phyloP scores from a whole-genome alignment of 1,140 invertebrate genomes.

The Drosophila micromelanica region DNA sequence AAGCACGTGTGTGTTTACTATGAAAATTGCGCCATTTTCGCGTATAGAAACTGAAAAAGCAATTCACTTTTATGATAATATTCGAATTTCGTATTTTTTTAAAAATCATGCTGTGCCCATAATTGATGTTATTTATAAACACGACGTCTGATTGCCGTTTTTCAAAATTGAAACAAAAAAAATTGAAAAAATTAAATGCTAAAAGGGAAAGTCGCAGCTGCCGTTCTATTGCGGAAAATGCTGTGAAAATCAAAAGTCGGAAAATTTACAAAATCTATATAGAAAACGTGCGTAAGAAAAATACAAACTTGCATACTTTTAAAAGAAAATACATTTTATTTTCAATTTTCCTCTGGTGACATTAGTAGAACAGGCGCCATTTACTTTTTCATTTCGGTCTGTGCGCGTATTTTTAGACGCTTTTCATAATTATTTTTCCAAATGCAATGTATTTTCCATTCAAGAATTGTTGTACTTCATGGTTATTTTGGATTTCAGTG shows the following conservation, averaged over 20 bases:
- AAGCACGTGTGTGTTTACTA: constrained; percentile 17
- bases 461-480: constrained; percentile 47
- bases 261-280: constrained; percentile 7
- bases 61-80: constrained; percentile 11
- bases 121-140: constrained; percentile 34
- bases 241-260: constrained; percentile 10
- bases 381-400: constrained; percentile 2
- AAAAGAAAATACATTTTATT: constrained; percentile 11
- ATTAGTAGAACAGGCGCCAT: constrained; percentile 12
- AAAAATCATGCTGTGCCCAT: constrained; percentile 13
- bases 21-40: constrained; percentile 18
- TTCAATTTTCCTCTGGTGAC: neutral
- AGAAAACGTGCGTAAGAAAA: constrained; percentile 20
- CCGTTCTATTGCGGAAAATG: constrained; percentile 24
- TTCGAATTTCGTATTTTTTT: constrained; percentile 3
- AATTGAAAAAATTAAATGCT: neutral
- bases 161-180: constrained; percentile 10
- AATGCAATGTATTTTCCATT: constrained; percentile 37
- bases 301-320: constrained; percentile 5
- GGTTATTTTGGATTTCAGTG: constrained; percentile 58
- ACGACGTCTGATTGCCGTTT: neutral
- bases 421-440: constrained; percentile 50
- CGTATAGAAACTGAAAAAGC: neutral
- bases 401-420: constrained; percentile 55
- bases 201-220: constrained; percentile 12